Base-by-base conservation (phyloP, 2,113 vertebrate genomes). In the Gulo gulo region DNA sequence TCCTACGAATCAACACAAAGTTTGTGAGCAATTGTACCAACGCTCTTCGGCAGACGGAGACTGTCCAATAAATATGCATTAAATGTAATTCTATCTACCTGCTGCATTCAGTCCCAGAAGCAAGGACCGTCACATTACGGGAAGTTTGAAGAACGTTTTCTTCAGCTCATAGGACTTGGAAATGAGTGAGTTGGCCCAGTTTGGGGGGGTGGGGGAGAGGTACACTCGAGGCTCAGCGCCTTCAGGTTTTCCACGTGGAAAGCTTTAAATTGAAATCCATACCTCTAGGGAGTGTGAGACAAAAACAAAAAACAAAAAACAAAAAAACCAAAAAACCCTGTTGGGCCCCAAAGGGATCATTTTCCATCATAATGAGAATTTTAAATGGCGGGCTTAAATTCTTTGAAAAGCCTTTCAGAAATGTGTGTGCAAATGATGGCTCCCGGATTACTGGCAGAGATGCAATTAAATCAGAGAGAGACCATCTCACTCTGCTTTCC, bases 181-280 rank as follows among this genome's bases (percentile, higher is more conserved):
- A 89, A 91, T 50, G 69, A 61, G 24, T 0, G 11, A 1, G 31
- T 31, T 12, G 4, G 59, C 95, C 65, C 52, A 12, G 7, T 1
- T 29, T 2, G 0, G 83, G 52, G 67, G 71, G 20, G 5, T 47
- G 47, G 52, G 52, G 52, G 6, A 13, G 14, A 57, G 85, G 26
- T 20, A 6, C 36, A 39, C 11, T 76, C 1, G 20, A 65, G 67
- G 45, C 82, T 31, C 80, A 11, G 83, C 10, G 3, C 10, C 34
- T 7, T 14, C 5, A 0, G 45, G 0, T 31, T 52, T 95, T 84
- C 93, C 96, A 79, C 0, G 42, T 36, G 91, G 74, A 81, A 67
- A 94, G 69, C 87, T 93, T 74, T 39, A 97, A 98, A 98, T 98
- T 98, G 94, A 97, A 97, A 96, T 92, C 76, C 1, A 1, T 93